A percentile compares a stretch with the other conserved stretches of the same genome.
Conservation (phyloP, 1,140 invertebrate species). For the Lepidostoma basale region DNA sequence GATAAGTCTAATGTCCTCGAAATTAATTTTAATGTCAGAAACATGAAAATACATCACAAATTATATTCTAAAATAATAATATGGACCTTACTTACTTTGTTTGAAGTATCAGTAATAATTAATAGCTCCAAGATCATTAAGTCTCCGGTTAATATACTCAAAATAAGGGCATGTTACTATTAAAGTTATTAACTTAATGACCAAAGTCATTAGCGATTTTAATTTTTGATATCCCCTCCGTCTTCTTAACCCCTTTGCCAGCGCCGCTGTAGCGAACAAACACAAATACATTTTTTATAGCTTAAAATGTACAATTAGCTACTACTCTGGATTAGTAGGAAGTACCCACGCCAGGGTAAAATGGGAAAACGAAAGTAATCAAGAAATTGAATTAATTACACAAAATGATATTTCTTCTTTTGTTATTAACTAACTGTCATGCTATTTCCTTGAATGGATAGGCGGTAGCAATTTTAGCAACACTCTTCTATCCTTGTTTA, state of each 20-base stretch:
- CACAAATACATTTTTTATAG: conserved; percentile 35
- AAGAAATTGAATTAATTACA: too few relatives aligned
- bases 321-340: too few relatives aligned
- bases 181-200: conserved; percentile 47
- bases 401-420: too few relatives aligned
- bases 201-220: conserved; percentile 47
- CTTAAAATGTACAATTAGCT: conserved; percentile 46
- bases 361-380: too few relatives aligned
- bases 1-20: conserved; percentile 8
- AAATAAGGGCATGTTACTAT: conserved; percentile 46
- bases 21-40: not conserved
- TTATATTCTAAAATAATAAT: not conserved
- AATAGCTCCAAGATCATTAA: conserved; percentile 43
- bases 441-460: too few relatives aligned
- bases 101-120: conserved; percentile 37
- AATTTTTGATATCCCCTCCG: conserved; percentile 46
- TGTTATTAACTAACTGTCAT: too few relatives aligned
- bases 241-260: conserved; percentile 27
- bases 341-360: too few relatives aligned
- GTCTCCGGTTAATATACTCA: conserved; percentile 41
- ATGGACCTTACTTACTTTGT: not conserved
- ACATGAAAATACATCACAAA: conserved; percentile 12
- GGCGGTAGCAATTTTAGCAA: too few relatives aligned
- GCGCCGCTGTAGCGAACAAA: conserved; percentile 4
- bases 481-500: too few relatives aligned